A percentile compares a stretch with the other conserved stretches of the same genome.
Evolutionary conservation across 2,888 invertebrate genomes (phyloP).

Genomic region (Cosmia pyralina): DNA sequence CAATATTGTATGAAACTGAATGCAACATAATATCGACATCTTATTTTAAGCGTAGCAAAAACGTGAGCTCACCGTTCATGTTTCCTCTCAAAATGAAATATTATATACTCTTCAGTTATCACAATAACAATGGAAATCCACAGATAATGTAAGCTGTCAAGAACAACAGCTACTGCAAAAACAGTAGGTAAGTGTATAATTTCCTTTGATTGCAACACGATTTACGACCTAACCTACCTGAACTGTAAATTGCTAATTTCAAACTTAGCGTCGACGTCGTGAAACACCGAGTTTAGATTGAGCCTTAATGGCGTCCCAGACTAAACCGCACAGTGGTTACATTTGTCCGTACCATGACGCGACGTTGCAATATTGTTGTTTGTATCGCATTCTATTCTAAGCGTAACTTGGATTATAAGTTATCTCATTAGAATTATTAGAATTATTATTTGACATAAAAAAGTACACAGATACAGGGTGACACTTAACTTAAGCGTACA

Average conservation of each 20-base stretch:
- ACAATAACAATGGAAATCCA: neutral
- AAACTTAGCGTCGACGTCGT: constrained; percentile 23
- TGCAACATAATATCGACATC: neutral
- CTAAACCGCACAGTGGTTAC: constrained; percentile 48
- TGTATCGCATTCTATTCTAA: neutral
- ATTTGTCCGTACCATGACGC: constrained; percentile 41
- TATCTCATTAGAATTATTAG: too few relatives aligned
- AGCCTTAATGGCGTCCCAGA: constrained; percentile 38
- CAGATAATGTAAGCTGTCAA: neutral
- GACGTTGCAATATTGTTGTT: constrained; percentile 31
- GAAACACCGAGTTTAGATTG: constrained; percentile 28
- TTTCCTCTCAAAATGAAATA: neutral
- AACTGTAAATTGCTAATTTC: constrained; percentile 50
- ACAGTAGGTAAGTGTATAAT: neutral
- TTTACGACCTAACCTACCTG: constrained; percentile 25
- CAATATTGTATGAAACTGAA: neutral
- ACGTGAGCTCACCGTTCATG: neutral
- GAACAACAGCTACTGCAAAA: neutral
- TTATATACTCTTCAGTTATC: neutral
- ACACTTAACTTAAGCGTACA: too few relatives aligned
- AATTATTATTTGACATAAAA: too few relatives aligned
- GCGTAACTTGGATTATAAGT: neutral
- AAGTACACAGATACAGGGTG: too few relatives aligned
- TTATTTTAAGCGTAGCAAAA: neutral
- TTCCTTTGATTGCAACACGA: constrained; percentile 26